A percentile compares a stretch with the other conserved stretches of the same genome.
These are phyloP conservation scores for Spodoptera exigua DNA, from an alignment of 2,888 invertebrate genomes.

Conservation along the genomic window DNA sequence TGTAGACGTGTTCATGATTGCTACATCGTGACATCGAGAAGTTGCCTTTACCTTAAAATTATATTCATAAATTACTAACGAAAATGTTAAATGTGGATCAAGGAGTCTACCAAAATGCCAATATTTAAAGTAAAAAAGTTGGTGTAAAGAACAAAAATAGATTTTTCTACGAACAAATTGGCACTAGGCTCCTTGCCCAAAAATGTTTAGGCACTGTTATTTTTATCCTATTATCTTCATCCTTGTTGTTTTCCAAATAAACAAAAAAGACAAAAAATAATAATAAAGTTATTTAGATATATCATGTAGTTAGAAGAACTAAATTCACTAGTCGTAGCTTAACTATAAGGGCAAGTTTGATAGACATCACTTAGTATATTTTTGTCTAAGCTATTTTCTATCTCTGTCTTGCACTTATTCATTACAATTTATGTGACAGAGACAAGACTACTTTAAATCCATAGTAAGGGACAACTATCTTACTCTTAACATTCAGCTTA, in stretches of 20 bases:
- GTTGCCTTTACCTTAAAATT: conserved; percentile 44
- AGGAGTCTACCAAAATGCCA: conserved; percentile 22
- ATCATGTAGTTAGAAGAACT: conserved; percentile 30
- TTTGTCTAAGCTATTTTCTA: too few species aligned
- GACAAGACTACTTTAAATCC: too few species aligned
- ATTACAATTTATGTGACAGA: too few species aligned
- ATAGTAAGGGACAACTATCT: too few species aligned
- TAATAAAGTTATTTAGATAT: conserved; percentile 19
- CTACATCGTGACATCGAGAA: conserved; percentile 53
- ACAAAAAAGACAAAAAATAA: background rate
- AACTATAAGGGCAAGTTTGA: conserved; percentile 20
- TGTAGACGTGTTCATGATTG: conserved; percentile 47
- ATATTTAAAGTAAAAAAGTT: conserved; percentile 5
- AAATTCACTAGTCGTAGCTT: conserved; percentile 54
- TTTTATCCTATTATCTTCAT: conserved; percentile 1
- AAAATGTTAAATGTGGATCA: conserved; percentile 16
- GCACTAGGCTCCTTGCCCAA: conserved; percentile 21
- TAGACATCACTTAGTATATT: too few species aligned
- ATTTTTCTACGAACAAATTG: too few species aligned
- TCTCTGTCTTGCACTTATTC: too few species aligned
- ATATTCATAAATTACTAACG: conserved; percentile 10
- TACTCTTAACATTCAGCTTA: conserved; percentile 31
- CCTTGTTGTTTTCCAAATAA: too few species aligned
- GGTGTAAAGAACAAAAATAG: background rate
- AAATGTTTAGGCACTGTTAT: conserved; percentile 34